Evolutionary conservation across 1,140 invertebrate genomes (phyloP), one percentile per base, ranked within the genome.

Genomic region (Belonocnema kinseyi): DNA sequence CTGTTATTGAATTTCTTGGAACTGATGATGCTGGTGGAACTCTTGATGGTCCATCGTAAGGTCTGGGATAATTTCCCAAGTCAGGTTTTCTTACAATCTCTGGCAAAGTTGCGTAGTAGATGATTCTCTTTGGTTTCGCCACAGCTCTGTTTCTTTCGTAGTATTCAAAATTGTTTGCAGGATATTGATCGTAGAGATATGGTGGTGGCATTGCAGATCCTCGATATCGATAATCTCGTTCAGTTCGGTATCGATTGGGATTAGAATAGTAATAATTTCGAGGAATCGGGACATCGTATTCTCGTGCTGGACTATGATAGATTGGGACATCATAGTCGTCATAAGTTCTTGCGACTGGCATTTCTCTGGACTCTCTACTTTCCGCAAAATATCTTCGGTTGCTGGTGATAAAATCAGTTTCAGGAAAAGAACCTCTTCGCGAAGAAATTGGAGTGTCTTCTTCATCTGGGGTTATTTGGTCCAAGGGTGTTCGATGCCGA

Each of bases 31-130:
- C 66, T 19, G 72, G 75, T 21, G 77, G 56, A 52, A 80, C 14
- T 54, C 77, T 77, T 1, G 72, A 74, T 3, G 82, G 52, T 26
- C 79, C 73, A 72, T 83, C 87, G 61, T 89, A 88, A 0, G 83
- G 80, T 16, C 84, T 66, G 6, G 82, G 82, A 73, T 88, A 86
- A 51, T 86, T 89, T 33, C 90, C 84, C 2, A 89, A 77, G 46
- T 91, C 90, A 1, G 91, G 90, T 77, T 91, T 89, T 5, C 91
- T 82, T 2, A 90, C 88, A 21, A 92, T 80, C 75, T 92, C 92
- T 6, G 92, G 92, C 1, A 92, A 77, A 0, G 88, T 92, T 0
- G 92, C 91, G 52, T 92, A 93, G 73, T 93, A 93, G 54, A 93
- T 91, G 16, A 93, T 92, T 70, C 92, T 85, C 61, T 88, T 90